These are phyloP conservation scores for Brachirus orientalis DNA, from an alignment of 2,113 vertebrate species.

Conservation along the genomic window DNA sequence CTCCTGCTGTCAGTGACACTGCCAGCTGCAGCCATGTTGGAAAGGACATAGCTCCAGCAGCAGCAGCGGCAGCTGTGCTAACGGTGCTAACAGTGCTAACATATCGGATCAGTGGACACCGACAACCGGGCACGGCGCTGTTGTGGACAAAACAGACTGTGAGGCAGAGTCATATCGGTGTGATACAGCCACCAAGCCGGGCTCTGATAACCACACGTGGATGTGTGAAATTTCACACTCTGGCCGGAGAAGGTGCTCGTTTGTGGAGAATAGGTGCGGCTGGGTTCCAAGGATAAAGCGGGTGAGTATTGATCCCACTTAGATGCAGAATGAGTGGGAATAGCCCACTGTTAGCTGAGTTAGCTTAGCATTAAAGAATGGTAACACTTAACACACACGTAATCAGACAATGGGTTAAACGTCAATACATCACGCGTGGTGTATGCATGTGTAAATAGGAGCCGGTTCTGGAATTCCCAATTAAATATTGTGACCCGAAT, in stretches of 20 bases:
- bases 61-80: constrained; percentile 27
- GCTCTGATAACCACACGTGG: constrained; percentile 14
- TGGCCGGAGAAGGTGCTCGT: constrained; percentile 25
- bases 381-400: constrained; percentile 17
- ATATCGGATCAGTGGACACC: constrained; percentile 73
- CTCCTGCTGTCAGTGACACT: constrained; percentile 40
- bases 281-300: constrained; percentile 38
- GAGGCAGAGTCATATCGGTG: constrained; percentile 43
- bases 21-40: constrained; percentile 77
- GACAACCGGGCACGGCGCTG: constrained; percentile 76
- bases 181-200: constrained; percentile 40
- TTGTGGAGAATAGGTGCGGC: constrained; percentile 51
- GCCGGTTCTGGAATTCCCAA: background rate
- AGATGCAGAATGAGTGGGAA: constrained; percentile 65
- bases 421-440: constrained; percentile 9
- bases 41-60: constrained; percentile 44
- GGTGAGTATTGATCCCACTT: constrained; percentile 72
- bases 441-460: constrained; percentile 14
- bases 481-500: background rate
- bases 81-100: constrained; percentile 52
- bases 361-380: constrained; percentile 78
- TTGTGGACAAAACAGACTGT: constrained; percentile 69
- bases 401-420: constrained; percentile 72
- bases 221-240: background rate
- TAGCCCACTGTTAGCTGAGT: constrained; percentile 64